A percentile compares a stretch with the other conserved stretches of the same genome.
phyloP scores from a whole-genome alignment of 2,888 invertebrate genomes.

The Bedellia somnulentella region DNA sequence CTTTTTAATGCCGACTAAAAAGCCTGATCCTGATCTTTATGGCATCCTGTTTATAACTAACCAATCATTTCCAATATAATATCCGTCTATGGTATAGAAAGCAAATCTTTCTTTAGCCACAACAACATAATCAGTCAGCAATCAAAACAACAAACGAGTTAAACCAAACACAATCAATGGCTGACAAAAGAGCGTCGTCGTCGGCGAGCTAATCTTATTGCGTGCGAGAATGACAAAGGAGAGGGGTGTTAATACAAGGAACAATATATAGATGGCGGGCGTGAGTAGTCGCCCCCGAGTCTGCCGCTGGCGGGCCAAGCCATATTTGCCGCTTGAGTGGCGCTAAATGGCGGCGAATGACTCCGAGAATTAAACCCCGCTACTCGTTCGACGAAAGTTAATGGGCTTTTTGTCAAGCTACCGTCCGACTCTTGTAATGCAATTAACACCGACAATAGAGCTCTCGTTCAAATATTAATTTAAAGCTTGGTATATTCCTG shows the following conservation, averaged over 20 bases:
- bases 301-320: conserved; percentile 33
- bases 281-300: conserved; percentile 33
- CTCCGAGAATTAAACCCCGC: conserved; percentile 33
- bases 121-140: background rate
- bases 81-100: too few relatives aligned
- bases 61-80: too few relatives aligned
- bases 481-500: too few relatives aligned
- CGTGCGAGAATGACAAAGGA: conserved; percentile 27
- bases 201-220: conserved; percentile 48
- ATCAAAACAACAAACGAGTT: conserved; percentile 33
- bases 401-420: conserved; percentile 46
- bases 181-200: conserved; percentile 38
- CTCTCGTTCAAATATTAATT: conserved; percentile 53
- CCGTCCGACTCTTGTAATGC: conserved; percentile 54
- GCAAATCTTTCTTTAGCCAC: too few relatives aligned
- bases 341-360: conserved; percentile 25
- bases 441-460: conserved; percentile 53
- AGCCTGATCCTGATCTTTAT: too few relatives aligned
- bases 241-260: conserved; percentile 11
- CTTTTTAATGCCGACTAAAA: too few relatives aligned
- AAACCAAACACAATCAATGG: conserved; percentile 36
- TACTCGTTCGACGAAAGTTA: conserved; percentile 48
- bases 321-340: conserved; percentile 50
- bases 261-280: conserved; percentile 13
- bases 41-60: too few relatives aligned